A percentile compares a stretch with the other conserved stretches of the same genome.
phyloP scores from a whole-genome alignment of 2,113 vertebrate species.

The Cyanoderma ruficeps region DNA sequence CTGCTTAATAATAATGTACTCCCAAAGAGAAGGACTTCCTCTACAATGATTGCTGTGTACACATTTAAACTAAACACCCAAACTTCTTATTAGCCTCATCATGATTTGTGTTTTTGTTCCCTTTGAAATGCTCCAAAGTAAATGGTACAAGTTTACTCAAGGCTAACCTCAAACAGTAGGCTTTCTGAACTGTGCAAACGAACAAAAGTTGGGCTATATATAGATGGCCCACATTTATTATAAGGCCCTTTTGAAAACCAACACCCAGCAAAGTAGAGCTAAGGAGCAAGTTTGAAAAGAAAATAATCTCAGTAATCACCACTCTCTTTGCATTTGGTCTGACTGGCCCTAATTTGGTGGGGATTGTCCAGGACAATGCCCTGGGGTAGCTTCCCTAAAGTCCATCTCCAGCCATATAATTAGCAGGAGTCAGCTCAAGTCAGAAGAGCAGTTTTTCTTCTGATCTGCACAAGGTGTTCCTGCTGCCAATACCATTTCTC shows the following conservation, averaged over 20 bases:
- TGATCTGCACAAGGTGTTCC: not conserved
- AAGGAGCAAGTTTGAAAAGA: conserved; percentile 37
- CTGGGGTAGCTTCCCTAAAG: not conserved
- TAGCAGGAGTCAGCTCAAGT: not conserved
- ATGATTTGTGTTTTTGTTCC: conserved; percentile 72
- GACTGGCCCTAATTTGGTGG: not conserved
- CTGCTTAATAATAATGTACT: conserved; percentile 77
- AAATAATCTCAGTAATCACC: conserved; percentile 50
- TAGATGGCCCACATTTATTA: conserved; percentile 38
- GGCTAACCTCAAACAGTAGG: conserved; percentile 75
- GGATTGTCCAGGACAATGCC: not conserved
- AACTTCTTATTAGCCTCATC: conserved; percentile 74
- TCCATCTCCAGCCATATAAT: not conserved
- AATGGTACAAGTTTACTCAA: conserved; percentile 75
- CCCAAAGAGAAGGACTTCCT: conserved; percentile 71
- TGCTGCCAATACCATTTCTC: not conserved
- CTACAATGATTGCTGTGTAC: conserved; percentile 78
- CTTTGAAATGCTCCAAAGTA: conserved; percentile 77
- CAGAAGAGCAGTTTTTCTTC: not conserved
- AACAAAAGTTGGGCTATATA: conserved; percentile 51
- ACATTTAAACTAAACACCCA: conserved; percentile 76
- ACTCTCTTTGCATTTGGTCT: not conserved
- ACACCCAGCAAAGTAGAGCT: conserved; percentile 52
- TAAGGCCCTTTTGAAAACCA: conserved; percentile 62
- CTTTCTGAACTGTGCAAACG: conserved; percentile 48